Base-by-base conservation (phyloP, 2,113 vertebrate genomes). In the Cottus gobio region DNA sequence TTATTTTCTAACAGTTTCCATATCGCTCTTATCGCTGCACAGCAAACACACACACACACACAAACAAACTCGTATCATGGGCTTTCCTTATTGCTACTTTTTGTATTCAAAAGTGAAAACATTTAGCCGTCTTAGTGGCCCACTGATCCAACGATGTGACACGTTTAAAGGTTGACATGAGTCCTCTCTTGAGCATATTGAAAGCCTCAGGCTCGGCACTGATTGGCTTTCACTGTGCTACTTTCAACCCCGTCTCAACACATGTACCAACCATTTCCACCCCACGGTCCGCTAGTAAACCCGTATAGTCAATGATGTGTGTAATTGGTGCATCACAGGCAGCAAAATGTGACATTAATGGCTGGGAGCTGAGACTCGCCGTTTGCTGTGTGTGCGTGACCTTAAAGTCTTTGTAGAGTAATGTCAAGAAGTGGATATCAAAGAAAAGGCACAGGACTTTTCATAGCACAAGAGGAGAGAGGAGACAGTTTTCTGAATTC, bases 21-120 rank as follows among this genome's bases (percentile, higher is more conserved):
- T 85, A 81, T 71, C 1, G 20, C 85, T 83, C 77, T 93, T 92
- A 93, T 92, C 91, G 85, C 79, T 44, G 26, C 15, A 34, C 37
- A 50, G 26, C 77, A 82, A 88, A 85, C 65, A 20, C 39, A 15
- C 63, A 62, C 0, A 70, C 28, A 63, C 69, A 83, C 39, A 80
- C 50, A 81, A 3, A 71, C 37, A 86, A 57, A 84, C 26, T 64
- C 64, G 87, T 81, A 90, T 90, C 88, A 15, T 2, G 9, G 63
- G 56, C 30, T 86, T 81, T 85, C 48, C 80, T 90, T 86, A 90
- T 91, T 80, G 13, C 28, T 50, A 16, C 68, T 69, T 69, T 82
- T 90, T 81, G 79, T 31, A 79, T 83, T 82, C n/a, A 83, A 57
- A 79, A 78, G 81, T 52, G 72, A 76, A 71, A 84, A 88, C 65